These are phyloP conservation scores for Villa cingulata DNA, from an alignment of 2,888 invertebrate species.

Conservation along the genomic window DNA sequence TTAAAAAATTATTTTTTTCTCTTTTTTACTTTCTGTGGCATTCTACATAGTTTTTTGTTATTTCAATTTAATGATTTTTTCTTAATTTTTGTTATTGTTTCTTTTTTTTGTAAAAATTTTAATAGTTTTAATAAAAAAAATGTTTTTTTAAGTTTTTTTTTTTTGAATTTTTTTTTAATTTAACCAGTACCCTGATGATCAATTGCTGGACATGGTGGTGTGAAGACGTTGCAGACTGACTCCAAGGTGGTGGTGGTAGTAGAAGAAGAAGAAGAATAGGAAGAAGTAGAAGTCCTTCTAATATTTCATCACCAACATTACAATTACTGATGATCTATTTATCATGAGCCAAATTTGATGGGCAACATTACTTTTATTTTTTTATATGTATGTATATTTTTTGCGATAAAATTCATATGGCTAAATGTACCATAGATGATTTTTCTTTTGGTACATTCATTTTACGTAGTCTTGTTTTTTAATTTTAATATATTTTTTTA, in stretches of 20 bases:
- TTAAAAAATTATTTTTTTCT: too few species aligned
- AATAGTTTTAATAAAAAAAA: not conserved
- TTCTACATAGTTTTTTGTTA: not conserved
- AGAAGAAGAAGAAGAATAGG: slow-evolving; percentile 8
- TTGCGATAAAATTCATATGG: not conserved
- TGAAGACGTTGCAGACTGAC: slow-evolving; percentile 8
- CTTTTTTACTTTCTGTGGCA: too few species aligned
- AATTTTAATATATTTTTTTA: slow-evolving; percentile 17
- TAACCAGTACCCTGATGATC: slow-evolving; percentile 36
- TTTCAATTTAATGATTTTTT: not conserved
- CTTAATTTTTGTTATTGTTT: too few species aligned
- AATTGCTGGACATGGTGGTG: slow-evolving; percentile 17
- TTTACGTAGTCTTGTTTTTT: too few species aligned
- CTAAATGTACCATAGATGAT: slow-evolving; percentile 2
- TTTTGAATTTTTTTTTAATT: slow-evolving; percentile 22
- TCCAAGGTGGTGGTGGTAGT: slow-evolving; percentile 1
- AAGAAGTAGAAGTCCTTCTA: slow-evolving; percentile 8
- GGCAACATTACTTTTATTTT: not conserved
- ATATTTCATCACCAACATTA: slow-evolving; percentile 6
- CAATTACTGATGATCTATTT: not conserved
- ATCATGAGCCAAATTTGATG: not conserved
- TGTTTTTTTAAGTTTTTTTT: slow-evolving; percentile 13
- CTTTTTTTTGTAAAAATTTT: not conserved
- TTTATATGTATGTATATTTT: not conserved
- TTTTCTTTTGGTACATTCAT: not conserved